These are phyloP conservation scores for Harpalus rufipes DNA, from an alignment of 2,888 invertebrate species.

Conservation along the genomic window DNA sequence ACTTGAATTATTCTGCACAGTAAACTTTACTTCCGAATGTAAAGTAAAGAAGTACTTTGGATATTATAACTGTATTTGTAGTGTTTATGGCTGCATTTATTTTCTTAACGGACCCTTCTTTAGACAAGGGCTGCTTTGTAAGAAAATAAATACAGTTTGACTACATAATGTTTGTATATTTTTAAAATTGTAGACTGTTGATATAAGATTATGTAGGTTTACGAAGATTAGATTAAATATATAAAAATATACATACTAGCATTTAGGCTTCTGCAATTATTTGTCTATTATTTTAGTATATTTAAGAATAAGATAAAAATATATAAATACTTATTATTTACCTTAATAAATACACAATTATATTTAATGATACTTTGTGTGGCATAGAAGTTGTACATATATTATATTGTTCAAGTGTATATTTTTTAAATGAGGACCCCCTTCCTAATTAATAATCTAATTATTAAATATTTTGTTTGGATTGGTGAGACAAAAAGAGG, in stretches of 20 bases:
- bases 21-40: conserved; percentile 28
- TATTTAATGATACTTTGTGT: no score
- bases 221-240: not conserved
- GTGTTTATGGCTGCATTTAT: conserved; percentile 16
- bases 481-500: no score
- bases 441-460: no score
- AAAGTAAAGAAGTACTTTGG: not conserved
- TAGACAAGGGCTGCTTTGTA: conserved; percentile 3
- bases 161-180: conserved; percentile 5
- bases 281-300: no score
- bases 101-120: conserved; percentile 10
- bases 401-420: no score
- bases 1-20: conserved; percentile 8
- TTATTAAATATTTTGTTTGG: no score
- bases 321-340: no score
- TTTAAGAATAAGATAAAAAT: no score
- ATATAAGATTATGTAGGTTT: not conserved
- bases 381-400: no score
- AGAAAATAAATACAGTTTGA: conserved; percentile 6
- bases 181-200: not conserved
- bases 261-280: not conserved
- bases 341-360: no score
- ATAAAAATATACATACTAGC: not conserved
- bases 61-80: conserved; percentile 23
- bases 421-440: no score